These are phyloP conservation scores for Rhinoderma darwinii DNA, from an alignment of 2,113 vertebrate species.

Conservation along the genomic window DNA sequence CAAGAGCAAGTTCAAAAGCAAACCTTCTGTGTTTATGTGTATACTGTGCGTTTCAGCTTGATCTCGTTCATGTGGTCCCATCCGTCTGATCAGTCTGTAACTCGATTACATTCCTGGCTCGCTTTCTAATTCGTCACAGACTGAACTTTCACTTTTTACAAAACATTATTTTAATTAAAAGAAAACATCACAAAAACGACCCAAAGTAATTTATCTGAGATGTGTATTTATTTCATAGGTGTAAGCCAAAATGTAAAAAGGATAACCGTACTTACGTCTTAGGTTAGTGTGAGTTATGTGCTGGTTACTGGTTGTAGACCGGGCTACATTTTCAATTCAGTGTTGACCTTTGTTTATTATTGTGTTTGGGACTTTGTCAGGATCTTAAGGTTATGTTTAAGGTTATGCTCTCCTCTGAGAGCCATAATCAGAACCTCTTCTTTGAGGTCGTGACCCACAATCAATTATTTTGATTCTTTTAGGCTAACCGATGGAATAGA, in stretches of 20 bases:
- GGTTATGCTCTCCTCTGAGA: background rate
- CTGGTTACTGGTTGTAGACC: background rate
- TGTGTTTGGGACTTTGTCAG: background rate
- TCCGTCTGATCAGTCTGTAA: background rate
- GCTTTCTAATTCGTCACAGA: constrained; percentile 8
- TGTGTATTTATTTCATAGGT: background rate
- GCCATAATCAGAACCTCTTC: background rate
- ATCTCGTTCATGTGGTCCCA: background rate
- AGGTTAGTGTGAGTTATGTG: background rate
- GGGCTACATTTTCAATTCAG: background rate
- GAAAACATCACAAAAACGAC: background rate
- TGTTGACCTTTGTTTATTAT: constrained; percentile 15
- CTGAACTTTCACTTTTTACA: background rate
- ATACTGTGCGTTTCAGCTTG: background rate
- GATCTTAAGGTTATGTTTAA: background rate
- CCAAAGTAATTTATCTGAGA: background rate
- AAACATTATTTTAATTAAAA: constrained; percentile 9
- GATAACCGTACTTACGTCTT: background rate
- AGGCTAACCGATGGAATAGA: background rate
- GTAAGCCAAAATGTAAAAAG: background rate
- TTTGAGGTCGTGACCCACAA: constrained; percentile 24
- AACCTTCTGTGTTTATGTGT: constrained; percentile 15
- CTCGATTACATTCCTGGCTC: background rate
- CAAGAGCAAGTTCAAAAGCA: constrained; percentile 30
- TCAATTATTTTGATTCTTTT: background rate